Conservation (phyloP, 2,113 vertebrate genomes). For the Deroptyus accipitrinus region DNA sequence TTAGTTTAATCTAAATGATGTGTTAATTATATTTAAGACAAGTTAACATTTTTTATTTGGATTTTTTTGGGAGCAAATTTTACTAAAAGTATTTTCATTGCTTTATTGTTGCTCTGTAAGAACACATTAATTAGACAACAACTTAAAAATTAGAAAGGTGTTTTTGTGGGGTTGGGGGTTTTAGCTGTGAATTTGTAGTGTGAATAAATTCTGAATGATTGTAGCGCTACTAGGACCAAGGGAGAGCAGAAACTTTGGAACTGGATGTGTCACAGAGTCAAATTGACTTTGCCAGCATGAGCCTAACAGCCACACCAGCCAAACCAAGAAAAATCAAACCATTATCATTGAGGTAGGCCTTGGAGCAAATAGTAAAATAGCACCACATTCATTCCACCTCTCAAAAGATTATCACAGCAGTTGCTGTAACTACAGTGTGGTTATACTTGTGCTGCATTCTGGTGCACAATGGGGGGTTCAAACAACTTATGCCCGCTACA, state of each 20-base stretch:
- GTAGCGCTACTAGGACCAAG: constrained; percentile 3
- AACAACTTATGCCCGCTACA: not conserved
- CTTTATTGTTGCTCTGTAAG: not conserved
- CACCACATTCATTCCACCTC: constrained; percentile 30
- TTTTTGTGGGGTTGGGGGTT: not conserved
- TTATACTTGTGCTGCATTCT: constrained; percentile 17
- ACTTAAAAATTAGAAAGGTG: not conserved
- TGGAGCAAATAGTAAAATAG: not conserved
- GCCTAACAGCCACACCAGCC: not conserved
- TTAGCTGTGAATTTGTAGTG: not conserved
- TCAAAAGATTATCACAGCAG: constrained; percentile 52
- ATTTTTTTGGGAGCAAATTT: not conserved
- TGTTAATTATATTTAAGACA: not conserved
- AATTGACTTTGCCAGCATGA: constrained; percentile 25
- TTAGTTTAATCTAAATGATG: not conserved
- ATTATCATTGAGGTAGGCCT: constrained; percentile 8
- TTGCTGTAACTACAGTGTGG: constrained; percentile 29
- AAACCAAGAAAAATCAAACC: constrained; percentile 42
- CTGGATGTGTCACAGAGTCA: not conserved
- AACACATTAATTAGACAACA: not conserved
- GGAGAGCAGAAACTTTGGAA: constrained; percentile 7
- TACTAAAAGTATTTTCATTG: not conserved
- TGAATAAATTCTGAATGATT: constrained; percentile 39
- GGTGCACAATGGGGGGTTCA: not conserved
- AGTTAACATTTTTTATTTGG: not conserved